Percentiles rank a stretch among this genome's conserved stretches.
These are phyloP conservation scores for Hirtodrosophila alboralis DNA, from an alignment of 2,888 invertebrate species.

Conservation along the genomic window DNA sequence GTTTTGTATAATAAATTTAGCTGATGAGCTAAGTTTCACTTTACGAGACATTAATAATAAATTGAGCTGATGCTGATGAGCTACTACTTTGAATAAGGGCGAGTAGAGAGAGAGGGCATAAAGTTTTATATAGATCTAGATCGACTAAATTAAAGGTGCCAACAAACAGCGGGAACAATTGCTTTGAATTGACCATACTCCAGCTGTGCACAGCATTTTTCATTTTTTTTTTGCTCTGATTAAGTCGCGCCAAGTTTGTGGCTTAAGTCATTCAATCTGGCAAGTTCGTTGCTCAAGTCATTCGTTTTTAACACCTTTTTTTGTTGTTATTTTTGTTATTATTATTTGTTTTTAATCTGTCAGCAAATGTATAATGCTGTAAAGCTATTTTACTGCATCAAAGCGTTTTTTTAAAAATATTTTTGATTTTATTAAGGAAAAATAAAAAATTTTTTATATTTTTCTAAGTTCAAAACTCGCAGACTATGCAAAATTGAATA, in stretches of 20 bases:
- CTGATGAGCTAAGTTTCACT: slow-evolving; percentile 5
- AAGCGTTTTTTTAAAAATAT: too few relatives aligned
- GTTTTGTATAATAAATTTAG: too few relatives aligned
- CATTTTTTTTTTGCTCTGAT: slow-evolving; percentile 40
- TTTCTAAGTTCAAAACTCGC: too few relatives aligned
- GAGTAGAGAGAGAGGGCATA: background rate
- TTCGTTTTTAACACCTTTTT: slow-evolving; percentile 24
- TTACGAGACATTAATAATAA: slow-evolving; percentile 1
- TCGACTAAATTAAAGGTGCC: slow-evolving; percentile 72
- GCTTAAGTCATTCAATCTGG: slow-evolving; percentile 51
- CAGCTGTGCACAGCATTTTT: slow-evolving; percentile 55
- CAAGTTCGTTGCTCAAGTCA: slow-evolving; percentile 43
- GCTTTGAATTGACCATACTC: slow-evolving; percentile 22
- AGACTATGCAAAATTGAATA: too few relatives aligned
- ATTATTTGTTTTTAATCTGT: too few relatives aligned
- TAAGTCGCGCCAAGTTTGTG: slow-evolving; percentile 40
- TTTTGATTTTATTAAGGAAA: too few relatives aligned
- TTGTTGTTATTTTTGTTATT: background rate
- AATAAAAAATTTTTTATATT: too few relatives aligned
- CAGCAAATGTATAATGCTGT: too few relatives aligned
- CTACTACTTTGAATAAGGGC: slow-evolving; percentile 1
- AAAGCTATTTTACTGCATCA: too few relatives aligned
- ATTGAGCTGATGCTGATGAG: slow-evolving; percentile 22
- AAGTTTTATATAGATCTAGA: slow-evolving; percentile 21
- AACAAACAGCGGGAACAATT: slow-evolving; percentile 59